A percentile compares a stretch with the other conserved stretches of the same genome.
These are phyloP conservation scores for Lamellibrachia luymesi DNA, from an alignment of 1,140 invertebrate species.

Conservation along the genomic window DNA sequence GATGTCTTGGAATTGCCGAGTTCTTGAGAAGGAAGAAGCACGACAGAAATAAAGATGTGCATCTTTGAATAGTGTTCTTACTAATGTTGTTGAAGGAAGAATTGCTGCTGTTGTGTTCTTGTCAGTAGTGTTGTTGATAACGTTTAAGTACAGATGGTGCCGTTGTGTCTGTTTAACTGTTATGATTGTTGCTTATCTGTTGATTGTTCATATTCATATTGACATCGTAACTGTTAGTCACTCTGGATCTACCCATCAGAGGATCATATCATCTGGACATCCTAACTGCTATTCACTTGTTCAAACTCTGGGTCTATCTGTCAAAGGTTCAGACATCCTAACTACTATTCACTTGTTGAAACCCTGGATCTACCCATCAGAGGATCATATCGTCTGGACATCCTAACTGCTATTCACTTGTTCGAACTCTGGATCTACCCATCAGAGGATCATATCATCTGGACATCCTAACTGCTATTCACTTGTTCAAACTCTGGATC, in stretches of 20 bases:
- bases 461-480: background rate
- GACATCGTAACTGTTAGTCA: background rate
- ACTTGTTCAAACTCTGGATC: background rate
- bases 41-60: background rate
- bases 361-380: too few relatives aligned
- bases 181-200: background rate
- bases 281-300: background rate
- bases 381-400: too few relatives aligned
- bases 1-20: background rate
- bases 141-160: background rate
- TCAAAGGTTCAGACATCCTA: background rate
- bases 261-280: background rate
- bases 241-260: background rate
- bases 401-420: too few relatives aligned
- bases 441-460: background rate
- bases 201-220: background rate
- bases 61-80: background rate
- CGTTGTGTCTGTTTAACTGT: background rate
- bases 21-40: background rate
- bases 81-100: background rate
- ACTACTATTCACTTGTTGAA: too few relatives aligned
- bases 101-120: background rate
- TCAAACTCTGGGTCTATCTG: background rate
- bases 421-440: too few relatives aligned
- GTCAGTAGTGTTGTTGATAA: background rate